phyloP scores from a whole-genome alignment of 35 echinoderm and acorn worm genomes.

The Ophioderma brevispina region DNA sequence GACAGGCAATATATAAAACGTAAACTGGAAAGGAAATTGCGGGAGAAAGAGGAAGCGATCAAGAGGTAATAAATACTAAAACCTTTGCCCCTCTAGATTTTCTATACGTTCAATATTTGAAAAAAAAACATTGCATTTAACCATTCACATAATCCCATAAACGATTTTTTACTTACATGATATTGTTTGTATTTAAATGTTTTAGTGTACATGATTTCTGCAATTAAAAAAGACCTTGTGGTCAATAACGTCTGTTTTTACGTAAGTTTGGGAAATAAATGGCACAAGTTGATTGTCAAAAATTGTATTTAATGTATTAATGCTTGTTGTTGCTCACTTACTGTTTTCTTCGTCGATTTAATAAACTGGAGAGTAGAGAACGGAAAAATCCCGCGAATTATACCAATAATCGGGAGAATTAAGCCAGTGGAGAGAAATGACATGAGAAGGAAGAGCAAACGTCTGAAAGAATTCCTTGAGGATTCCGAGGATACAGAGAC shows the following conservation, averaged over 20 bases:
- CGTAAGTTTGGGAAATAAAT: too few species aligned
- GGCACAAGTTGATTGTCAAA: too few species aligned
- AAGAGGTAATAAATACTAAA: too few species aligned
- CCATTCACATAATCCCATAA: background rate
- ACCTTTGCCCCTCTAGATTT: too few species aligned
- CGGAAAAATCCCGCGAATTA: slow-evolving; percentile 85
- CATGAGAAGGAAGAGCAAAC: slow-evolving; percentile 82
- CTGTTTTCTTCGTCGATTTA: slow-evolving; percentile 50
- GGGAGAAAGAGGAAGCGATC: slow-evolving; percentile 99
- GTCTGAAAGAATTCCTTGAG: slow-evolving; percentile 92
- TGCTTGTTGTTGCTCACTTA: too few species aligned
- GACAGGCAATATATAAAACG: slow-evolving; percentile 89
- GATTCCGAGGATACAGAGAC: slow-evolving; percentile 97
- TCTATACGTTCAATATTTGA: background rate
- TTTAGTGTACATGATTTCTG: too few species aligned
- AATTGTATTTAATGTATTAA: too few species aligned
- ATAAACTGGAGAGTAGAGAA: slow-evolving; percentile 84
- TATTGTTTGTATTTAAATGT: too few species aligned
- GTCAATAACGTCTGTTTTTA: too few species aligned
- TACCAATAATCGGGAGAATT: slow-evolving; percentile 79
- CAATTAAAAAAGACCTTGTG: too few species aligned
- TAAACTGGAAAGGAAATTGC: slow-evolving; percentile 89
- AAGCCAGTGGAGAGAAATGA: slow-evolving; percentile 68
- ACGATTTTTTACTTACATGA: too few species aligned
- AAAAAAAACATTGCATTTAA: background rate